Base-by-base conservation (phyloP, 2,888 invertebrate genomes). In the Mystacides longicornis region DNA sequence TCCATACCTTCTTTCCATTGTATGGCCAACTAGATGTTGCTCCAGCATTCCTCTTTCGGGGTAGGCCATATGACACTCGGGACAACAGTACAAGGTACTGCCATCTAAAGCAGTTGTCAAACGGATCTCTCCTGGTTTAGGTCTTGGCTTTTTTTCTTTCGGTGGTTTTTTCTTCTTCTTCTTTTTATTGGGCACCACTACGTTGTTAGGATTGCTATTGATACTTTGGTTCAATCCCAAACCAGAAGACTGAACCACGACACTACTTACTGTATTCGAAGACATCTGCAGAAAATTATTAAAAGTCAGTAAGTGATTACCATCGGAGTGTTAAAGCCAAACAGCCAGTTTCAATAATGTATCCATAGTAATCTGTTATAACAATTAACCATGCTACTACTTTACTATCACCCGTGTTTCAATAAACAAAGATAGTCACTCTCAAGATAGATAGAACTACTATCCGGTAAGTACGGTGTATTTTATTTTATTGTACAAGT, bases 1-100 rank as follows among this genome's bases (percentile, higher is more conserved):
- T 43, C 7, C 14, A 43, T 43, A 43, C 77, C 85, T 80, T 62
- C 91, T 79, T 66, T 92, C 92, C 68, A 91, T 81, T 3, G 90
- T 90, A 69, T 92, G 91, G 9, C 90, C 90, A 18, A 89, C 79
- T n/a, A 92, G 76, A 71, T 92, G 91, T 65, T 92, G 90, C 64
- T 92, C 91, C 55, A 92, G 72, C 47, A 91, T 72, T 59, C 86
- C 88, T 58, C 89, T 85, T 68, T 92, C 90, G 2, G 91, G 90
- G 68, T 91, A 89, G 33, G 90, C 90, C 89, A 91, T 89, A 69
- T 92, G 89, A 67, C 91, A 91, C 68, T 91, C 90, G 0, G 91
- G 90, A 68, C 91, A 91, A 67, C 91, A 90, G 66, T 88, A 91
- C 18, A 91, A 68, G 0, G 90, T 90, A 51, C 90, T 89, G 42